phyloP scores from a whole-genome alignment of 2,113 vertebrate genomes.

The Romanogobio albipinnatus region DNA sequence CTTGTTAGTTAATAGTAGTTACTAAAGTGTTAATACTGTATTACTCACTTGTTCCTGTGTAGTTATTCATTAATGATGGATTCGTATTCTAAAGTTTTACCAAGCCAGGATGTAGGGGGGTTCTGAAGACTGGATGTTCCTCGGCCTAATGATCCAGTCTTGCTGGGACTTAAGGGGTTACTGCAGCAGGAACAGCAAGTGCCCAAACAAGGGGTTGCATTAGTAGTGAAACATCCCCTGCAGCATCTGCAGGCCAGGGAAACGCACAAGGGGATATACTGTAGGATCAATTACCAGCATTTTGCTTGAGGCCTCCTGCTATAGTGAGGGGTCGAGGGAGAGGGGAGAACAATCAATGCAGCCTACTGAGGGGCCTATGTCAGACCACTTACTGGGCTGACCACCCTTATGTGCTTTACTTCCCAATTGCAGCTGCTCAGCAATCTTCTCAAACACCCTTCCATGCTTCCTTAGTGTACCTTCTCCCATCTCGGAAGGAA shows the following conservation, averaged over 20 bases:
- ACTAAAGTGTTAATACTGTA: too few species aligned
- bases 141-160: neutral
- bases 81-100: too few species aligned
- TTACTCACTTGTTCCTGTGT: too few species aligned
- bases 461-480: neutral
- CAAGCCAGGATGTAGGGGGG: neutral
- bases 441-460: constrained; percentile 23
- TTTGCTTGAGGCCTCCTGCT: constrained; percentile 73
- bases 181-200: constrained; percentile 21
- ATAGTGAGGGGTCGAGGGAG: constrained; percentile 66
- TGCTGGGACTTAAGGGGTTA: constrained; percentile 39
- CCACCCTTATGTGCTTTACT: constrained; percentile 47
- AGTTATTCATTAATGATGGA: too few species aligned
- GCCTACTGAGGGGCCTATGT: constrained; percentile 64
- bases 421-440: constrained; percentile 46
- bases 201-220: constrained; percentile 19
- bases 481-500: neutral
- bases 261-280: constrained; percentile 61
- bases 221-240: constrained; percentile 46
- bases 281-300: constrained; percentile 75
- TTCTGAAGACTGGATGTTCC: constrained; percentile 40
- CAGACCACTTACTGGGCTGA: constrained; percentile 52
- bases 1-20: too few species aligned
- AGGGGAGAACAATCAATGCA: constrained; percentile 69
- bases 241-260: constrained; percentile 60